phyloP scores from a whole-genome alignment of 2,888 invertebrate species.

The Hipparchia sbordonii region DNA sequence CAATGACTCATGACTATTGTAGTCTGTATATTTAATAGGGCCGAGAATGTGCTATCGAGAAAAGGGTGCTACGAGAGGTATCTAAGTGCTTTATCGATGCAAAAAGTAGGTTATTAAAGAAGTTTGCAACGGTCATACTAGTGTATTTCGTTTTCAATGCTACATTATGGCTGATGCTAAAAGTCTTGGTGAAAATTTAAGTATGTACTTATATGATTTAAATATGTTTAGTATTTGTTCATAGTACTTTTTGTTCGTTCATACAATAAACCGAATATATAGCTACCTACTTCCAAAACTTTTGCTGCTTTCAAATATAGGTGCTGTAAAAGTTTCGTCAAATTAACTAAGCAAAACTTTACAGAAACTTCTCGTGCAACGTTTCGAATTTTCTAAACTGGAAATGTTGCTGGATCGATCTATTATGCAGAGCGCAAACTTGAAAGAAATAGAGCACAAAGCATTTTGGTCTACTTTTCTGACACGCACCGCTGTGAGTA shows the following conservation, averaged over 20 bases:
- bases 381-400: not conserved
- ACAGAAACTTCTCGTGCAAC: not conserved
- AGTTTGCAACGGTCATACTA: slow-evolving; percentile 26
- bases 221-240: not conserved
- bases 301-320: not conserved
- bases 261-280: not conserved
- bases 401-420: not conserved
- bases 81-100: slow-evolving; percentile 74
- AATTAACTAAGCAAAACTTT: not conserved
- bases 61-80: slow-evolving; percentile 66
- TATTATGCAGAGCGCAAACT: not conserved
- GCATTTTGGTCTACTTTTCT: no score
- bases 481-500: no score
- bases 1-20: slow-evolving; percentile 12
- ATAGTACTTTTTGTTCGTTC: not conserved
- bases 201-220: not conserved
- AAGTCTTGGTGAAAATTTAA: not conserved
- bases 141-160: slow-evolving; percentile 1
- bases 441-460: not conserved
- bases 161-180: not conserved
- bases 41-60: slow-evolving; percentile 70
- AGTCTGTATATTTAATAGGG: slow-evolving; percentile 60
- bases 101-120: slow-evolving; percentile 68
- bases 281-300: not conserved
- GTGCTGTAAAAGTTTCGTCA: not conserved